Evolutionary conservation across 2,797 vertebrate species (phyloP), one percentile per base, ranked within the genome.

Genomic region (Trichosurus vulpecula): DNA sequence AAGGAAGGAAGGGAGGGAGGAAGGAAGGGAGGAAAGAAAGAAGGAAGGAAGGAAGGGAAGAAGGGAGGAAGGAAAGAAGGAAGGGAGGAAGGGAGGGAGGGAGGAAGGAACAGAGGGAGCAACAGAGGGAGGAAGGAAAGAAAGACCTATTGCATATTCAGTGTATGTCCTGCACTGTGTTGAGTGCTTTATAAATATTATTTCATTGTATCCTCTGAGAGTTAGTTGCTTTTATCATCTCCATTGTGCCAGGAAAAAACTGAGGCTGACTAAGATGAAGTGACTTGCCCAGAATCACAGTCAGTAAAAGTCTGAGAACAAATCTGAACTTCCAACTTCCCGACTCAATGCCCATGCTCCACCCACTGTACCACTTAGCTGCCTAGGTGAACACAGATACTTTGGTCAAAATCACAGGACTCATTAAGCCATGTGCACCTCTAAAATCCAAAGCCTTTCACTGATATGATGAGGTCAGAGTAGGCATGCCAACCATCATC

Each of bases 91-190:
- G 3, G 1, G 0, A n/a, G 91, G 4, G 90, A 94, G 97, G 93
- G 14, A 96, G 51, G 97, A 96, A 94, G 52, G 96, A 52, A 94
- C 31, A 95, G 74, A 5, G 54, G 12, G 51, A 10, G 35, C 1
- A 9, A 30, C 51, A 4, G 0, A 31, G 27, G 0, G 6, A 29
- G 10, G n/a, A 0, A 31, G 2, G 31, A 47, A 55, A 90, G n/a
- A 13, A 27, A 90, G 31, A 93, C 22, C 93, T 97, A 98, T 97
- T 94, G 98, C 98, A 97, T 95, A 93, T 98, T 98, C 97, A 47
- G 4, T 41, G 47, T 81, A 27, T 47, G 25, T 14, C 22, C 27
- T 8, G 19, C 66, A 41, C 66, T 41, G n/a, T 25, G 22, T 47
- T 47, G 47, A 81, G 4, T 47, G 41, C 41, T 47, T 81, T 27